Percentiles rank a stretch among this genome's conserved stretches.
Conservation (phyloP, 1,140 invertebrate genomes). For the Arion vulgaris region DNA sequence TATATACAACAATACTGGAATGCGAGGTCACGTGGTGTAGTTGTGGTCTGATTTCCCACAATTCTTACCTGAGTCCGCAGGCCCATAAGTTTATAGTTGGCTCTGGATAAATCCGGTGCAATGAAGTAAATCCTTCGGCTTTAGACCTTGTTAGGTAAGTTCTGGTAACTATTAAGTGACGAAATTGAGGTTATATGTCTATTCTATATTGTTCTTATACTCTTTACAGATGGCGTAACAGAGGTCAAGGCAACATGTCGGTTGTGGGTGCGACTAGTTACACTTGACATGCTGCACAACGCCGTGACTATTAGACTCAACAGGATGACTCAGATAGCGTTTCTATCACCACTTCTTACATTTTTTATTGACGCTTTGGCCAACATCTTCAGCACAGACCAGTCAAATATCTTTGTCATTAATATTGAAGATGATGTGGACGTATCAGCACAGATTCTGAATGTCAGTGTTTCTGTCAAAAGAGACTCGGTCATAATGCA, state of each 20-base stretch:
- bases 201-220: no score
- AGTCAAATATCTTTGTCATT: conserved; percentile 94
- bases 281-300: conserved; percentile 94
- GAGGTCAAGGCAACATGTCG: conserved; percentile 85
- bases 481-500: conserved; percentile 79
- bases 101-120: no score
- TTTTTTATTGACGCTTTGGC: conserved; percentile 94
- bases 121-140: no score
- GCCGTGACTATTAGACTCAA: conserved; percentile 94
- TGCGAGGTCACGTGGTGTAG: no score
- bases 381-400: conserved; percentile 91
- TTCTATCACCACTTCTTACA: conserved; percentile 90
- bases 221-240: conserved; percentile 88
- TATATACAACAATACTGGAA: no score
- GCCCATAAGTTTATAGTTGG: no score
- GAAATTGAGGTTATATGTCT: no score
- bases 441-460: conserved; percentile 86
- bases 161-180: no score
- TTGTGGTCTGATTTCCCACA: no score
- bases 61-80: no score
- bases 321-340: conserved; percentile 93
- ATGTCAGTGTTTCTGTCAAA: conserved; percentile 94
- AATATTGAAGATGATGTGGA: conserved; percentile 88
- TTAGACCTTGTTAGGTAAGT: no score
- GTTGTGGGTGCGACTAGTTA: conserved; percentile 89